Conservation (phyloP, 1,140 invertebrate genomes). For the Drosophila subpulchrella region DNA sequence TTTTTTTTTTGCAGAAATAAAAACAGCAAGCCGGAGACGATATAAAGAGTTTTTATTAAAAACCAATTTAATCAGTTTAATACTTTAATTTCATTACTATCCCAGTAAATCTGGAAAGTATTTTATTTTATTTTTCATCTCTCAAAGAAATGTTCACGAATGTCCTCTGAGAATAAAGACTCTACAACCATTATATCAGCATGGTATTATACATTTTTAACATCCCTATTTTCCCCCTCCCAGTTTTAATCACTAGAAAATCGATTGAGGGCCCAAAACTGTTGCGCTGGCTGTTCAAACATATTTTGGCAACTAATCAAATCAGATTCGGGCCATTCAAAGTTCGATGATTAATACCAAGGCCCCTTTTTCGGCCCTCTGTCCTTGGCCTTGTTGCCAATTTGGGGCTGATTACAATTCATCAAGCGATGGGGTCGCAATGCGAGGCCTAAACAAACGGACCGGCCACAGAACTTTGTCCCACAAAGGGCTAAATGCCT, state of each 20-base stretch:
- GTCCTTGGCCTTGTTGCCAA: conserved; percentile 45
- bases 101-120: neutral
- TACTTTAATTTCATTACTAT: neutral
- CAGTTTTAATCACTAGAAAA: neutral
- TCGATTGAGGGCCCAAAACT: conserved; percentile 24
- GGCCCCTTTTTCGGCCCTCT: conserved; percentile 1
- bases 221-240: neutral
- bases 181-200: too few species aligned
- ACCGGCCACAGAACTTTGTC: conserved; percentile 50
- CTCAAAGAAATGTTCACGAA: neutral
- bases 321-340: conserved; percentile 35
- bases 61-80: neutral
- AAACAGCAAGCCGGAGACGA: neutral
- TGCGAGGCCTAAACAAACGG: conserved; percentile 66
- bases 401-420: conserved; percentile 77
- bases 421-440: conserved; percentile 42
- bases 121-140: too few species aligned
- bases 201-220: neutral
- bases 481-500: conserved; percentile 59
- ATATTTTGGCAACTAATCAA: conserved; percentile 52
- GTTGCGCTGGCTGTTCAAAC: conserved; percentile 24
- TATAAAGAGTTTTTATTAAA: neutral
- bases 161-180: too few species aligned
- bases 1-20: neutral
- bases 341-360: conserved; percentile 52